These are phyloP conservation scores for Zoanthus sansibaricus DNA, from an alignment of 92 coral and sea anemone genomes.

Conservation along the genomic window DNA sequence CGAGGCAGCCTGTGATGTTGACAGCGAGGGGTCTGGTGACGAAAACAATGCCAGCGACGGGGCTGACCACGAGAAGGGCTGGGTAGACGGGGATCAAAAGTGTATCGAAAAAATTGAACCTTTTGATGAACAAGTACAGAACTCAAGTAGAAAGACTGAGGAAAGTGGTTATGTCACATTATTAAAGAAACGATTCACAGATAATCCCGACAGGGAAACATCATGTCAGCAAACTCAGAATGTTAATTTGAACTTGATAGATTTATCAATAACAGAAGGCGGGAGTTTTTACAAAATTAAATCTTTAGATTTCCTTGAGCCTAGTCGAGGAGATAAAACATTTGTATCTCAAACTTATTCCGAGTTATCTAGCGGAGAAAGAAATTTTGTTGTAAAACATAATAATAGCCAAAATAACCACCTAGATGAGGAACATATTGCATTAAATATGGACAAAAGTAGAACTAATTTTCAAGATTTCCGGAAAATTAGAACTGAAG, in stretches of 20 bases:
- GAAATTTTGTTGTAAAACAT: background rate
- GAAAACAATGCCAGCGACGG: conserved; percentile 14
- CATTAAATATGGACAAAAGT: background rate
- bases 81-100: background rate
- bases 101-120: background rate
- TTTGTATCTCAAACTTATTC: background rate
- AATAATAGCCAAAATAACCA: background rate
- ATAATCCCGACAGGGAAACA: background rate
- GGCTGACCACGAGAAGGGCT: conserved; percentile 2
- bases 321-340: background rate
- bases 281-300: background rate
- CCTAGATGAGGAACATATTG: background rate
- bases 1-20: conserved; percentile 70
- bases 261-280: background rate
- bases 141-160: background rate
- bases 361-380: background rate
- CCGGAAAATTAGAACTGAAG: background rate
- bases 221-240: background rate
- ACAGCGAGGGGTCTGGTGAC: conserved; percentile 56
- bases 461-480: background rate
- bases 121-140: background rate
- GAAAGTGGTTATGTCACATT: background rate
- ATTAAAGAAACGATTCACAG: background rate
- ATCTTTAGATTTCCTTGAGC: background rate
- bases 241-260: background rate